Percentiles rank a stretch among this genome's conserved stretches.
Evolutionary conservation across 2,797 vertebrate species (phyloP).

Genomic region (Hipposideros larvatus): DNA sequence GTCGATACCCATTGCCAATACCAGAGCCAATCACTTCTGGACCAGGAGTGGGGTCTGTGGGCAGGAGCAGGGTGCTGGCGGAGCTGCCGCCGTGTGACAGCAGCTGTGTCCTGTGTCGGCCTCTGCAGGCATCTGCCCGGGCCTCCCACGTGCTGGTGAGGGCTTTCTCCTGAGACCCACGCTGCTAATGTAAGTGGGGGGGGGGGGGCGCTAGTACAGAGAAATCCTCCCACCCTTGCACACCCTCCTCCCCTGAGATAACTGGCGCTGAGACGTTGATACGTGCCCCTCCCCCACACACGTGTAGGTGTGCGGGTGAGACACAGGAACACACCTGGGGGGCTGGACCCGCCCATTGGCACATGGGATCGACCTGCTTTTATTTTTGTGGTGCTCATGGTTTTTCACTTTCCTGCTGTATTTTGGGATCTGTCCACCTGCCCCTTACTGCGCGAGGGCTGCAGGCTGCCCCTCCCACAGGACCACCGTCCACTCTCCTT

Average conservation of each 20-base stretch:
- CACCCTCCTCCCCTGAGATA: not conserved
- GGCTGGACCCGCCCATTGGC: accelerated
- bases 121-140: not conserved
- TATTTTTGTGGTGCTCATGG: not conserved
- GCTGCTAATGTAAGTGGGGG: accelerated
- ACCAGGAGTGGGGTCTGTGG: accelerated
- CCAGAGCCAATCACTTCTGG: not conserved
- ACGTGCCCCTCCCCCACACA: not conserved
- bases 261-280: accelerated
- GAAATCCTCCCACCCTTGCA: no score
- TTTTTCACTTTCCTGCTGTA: accelerated
- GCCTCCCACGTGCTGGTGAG: accelerated
- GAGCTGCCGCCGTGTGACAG: accelerated
- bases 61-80: accelerated
- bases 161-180: not conserved
- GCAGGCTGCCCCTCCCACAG: not conserved
- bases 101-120: not conserved
- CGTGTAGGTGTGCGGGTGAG: no score
- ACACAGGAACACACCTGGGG: not conserved
- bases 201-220: not conserved
- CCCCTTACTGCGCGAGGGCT: accelerated
- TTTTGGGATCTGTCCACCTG: not conserved
- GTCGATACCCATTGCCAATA: constrained; percentile 57
- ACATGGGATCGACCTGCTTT: not conserved
- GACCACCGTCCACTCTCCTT: accelerated